Evolutionary conservation across 2,113 vertebrate species (phyloP).

Genomic region (Macroglossus sobrinus): DNA sequence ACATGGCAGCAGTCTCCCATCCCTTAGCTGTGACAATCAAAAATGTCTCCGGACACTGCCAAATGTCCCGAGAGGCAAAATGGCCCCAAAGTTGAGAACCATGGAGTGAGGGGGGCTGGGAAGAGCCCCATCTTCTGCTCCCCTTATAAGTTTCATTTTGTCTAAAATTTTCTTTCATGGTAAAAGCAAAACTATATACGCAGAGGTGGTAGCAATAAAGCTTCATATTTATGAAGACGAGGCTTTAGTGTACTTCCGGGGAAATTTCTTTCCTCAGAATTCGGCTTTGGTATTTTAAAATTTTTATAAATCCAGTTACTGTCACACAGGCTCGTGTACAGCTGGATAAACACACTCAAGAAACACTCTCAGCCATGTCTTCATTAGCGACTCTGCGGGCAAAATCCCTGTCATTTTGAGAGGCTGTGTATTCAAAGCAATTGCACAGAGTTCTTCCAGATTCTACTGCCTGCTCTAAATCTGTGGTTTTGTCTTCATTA

Average conservation of each 20-base stretch:
- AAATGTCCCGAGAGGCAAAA: background rate
- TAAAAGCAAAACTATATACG: background rate
- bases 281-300: background rate
- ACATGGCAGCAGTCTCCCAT: accelerated
- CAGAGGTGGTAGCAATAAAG: background rate
- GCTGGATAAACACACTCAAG: slow-evolving; percentile 47
- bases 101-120: accelerated
- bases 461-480: slow-evolving; percentile 48
- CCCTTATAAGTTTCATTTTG: background rate
- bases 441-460: slow-evolving; percentile 54
- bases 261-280: background rate
- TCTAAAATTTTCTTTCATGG: background rate
- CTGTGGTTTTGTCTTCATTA: slow-evolving; percentile 30
- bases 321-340: background rate
- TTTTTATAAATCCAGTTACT: slow-evolving; percentile 40
- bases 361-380: background rate
- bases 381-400: slow-evolving; percentile 58
- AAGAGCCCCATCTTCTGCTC: background rate
- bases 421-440: slow-evolving; percentile 31
- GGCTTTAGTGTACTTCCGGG: slow-evolving; percentile 10
- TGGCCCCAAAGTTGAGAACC: background rate
- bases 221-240: background rate
- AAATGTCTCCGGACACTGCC: background rate
- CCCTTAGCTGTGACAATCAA: background rate
- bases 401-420: slow-evolving; percentile 28